These are phyloP conservation scores for Proterorhinus semilunaris DNA, from an alignment of 2,113 vertebrate genomes.

Conservation along the genomic window DNA sequence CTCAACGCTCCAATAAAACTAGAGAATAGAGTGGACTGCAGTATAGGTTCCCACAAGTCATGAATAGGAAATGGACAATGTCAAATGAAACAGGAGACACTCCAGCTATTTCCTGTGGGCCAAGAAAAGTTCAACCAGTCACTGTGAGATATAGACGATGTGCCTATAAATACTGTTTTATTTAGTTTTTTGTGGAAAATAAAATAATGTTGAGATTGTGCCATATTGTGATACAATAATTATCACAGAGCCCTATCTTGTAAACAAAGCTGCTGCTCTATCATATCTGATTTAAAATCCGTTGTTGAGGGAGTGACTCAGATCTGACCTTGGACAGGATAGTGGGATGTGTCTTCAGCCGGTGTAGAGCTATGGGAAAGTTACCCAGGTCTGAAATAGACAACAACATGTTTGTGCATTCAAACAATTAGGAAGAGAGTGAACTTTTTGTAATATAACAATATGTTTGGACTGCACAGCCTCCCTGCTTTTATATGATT, in stretches of 20 bases:
- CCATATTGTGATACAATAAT: too few species aligned
- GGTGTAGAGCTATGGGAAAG: too few species aligned
- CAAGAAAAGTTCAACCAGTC: slow-evolving; percentile 28
- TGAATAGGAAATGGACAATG: slow-evolving; percentile 36
- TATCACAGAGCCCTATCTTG: too few species aligned
- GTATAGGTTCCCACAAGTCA: slow-evolving; percentile 1
- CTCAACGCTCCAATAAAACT: not conserved
- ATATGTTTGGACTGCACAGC: too few species aligned
- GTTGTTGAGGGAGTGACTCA: slow-evolving; percentile 22
- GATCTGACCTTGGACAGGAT: slow-evolving; percentile 41
- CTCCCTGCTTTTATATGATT: too few species aligned
- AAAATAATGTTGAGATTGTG: too few species aligned
- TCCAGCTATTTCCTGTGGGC: slow-evolving; percentile 43
- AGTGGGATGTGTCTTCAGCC: not conserved
- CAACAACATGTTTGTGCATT: too few species aligned
- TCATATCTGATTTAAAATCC: not conserved
- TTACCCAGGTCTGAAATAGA: too few species aligned
- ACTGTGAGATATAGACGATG: slow-evolving; percentile 16
- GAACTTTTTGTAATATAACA: too few species aligned
- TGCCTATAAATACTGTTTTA: not conserved
- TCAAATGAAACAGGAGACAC: slow-evolving; percentile 57
- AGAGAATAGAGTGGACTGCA: slow-evolving; percentile 17
- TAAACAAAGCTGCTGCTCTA: too few species aligned
- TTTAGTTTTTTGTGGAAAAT: too few species aligned
- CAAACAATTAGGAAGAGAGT: too few species aligned